phyloP scores from a whole-genome alignment of 1,140 invertebrate genomes.

The Zaprionus nigranus region DNA sequence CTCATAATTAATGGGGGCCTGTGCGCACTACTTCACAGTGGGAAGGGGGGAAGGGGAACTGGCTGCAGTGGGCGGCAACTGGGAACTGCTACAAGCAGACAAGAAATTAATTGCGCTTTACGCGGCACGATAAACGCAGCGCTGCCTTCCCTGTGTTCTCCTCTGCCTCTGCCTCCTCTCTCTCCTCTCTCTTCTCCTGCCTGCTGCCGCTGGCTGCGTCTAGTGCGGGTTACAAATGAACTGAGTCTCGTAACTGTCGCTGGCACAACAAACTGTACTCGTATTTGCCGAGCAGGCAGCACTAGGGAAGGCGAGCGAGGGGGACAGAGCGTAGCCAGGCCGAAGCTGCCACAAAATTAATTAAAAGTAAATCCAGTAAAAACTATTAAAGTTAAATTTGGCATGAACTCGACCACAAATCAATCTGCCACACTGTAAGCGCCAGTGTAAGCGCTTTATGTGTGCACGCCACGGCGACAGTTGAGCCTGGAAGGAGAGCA shows the following conservation, averaged over 20 bases:
- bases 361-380: constrained; percentile 82
- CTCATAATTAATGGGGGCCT: constrained; percentile 81
- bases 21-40: constrained; percentile 34
- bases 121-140: constrained; percentile 76
- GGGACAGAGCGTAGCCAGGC: not conserved
- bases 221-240: constrained; percentile 71
- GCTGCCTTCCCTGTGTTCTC: not conserved
- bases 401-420: constrained; percentile 82
- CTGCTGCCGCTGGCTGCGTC: constrained; percentile 2
- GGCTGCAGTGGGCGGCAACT: constrained; percentile 48
- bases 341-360: constrained; percentile 67
- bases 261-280: constrained; percentile 33
- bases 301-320: not conserved
- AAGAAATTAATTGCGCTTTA: constrained; percentile 81
- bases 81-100: constrained; percentile 74
- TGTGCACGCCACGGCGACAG: constrained; percentile 31
- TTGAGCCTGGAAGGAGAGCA: constrained; percentile 25
- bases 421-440: constrained; percentile 71
- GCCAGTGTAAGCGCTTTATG: constrained; percentile 68
- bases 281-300: constrained; percentile 2
- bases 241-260: constrained; percentile 63
- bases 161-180: not conserved
- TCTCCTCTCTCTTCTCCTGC: not conserved
- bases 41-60: not conserved
- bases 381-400: constrained; percentile 82